These are phyloP conservation scores for Synaphobranchus kaupii DNA, from an alignment of 2,797 vertebrate species.

Conservation along the genomic window DNA sequence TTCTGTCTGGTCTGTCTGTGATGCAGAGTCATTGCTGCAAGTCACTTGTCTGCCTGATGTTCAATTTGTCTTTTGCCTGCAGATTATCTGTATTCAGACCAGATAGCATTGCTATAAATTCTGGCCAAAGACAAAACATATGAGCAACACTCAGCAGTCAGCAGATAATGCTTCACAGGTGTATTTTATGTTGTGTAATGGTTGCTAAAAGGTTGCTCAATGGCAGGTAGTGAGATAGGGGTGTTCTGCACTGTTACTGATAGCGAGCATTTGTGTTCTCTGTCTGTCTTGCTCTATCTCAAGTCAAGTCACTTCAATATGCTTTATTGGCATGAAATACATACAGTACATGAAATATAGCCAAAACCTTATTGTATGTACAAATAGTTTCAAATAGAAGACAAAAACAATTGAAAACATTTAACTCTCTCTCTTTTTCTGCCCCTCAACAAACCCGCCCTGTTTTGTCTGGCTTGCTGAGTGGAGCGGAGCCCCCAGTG, in stretches of 20 bases:
- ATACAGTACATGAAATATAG: no score
- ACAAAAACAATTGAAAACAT: no score
- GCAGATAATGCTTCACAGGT: background rate
- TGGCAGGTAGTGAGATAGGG: no score
- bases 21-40: background rate
- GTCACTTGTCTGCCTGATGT: background rate
- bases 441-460: background rate
- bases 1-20: background rate
- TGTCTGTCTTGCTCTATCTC: no score
- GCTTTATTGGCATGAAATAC: no score
- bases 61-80: background rate
- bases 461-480: no score
- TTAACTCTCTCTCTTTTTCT: background rate
- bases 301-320: no score
- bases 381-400: no score
- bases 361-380: no score
- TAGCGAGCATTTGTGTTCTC: no score
- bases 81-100: background rate
- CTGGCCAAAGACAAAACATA: background rate
- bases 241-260: no score
- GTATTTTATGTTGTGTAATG: background rate
- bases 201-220: background rate
- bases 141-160: background rate
- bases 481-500: no score
- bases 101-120: background rate